Percentiles rank a stretch among this genome's conserved stretches.
phyloP scores from a whole-genome alignment of 2,113 vertebrate genomes.

The Colossoma macropomum region DNA sequence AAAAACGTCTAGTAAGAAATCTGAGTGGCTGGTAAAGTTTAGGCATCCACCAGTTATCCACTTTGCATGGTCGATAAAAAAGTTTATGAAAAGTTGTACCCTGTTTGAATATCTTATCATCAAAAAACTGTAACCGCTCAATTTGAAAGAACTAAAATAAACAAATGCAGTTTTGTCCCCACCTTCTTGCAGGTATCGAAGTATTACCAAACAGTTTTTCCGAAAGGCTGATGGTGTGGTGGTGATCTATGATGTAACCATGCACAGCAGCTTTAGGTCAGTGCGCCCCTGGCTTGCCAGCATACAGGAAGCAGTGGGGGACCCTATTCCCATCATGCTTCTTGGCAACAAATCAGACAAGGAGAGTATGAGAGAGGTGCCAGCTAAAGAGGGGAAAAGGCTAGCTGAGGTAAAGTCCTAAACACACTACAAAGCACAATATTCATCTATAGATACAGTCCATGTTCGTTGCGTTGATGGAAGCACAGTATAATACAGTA shows the following conservation, averaged over 20 bases:
- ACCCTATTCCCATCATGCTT: conserved; percentile 83
- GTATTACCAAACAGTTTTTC: conserved; percentile 95
- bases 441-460: not conserved
- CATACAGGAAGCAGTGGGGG: conserved; percentile 86
- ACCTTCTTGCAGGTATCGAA: conserved; percentile 82
- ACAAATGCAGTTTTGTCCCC: not conserved
- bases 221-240: conserved; percentile 91
- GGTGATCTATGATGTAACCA: conserved; percentile 90
- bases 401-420: conserved; percentile 82
- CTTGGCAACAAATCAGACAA: conserved; percentile 92
- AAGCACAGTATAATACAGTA: not conserved
- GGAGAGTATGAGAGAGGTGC: conserved; percentile 83
- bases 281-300: conserved; percentile 86
- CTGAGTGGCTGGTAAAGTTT: too few relatives aligned
- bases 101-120: not conserved
- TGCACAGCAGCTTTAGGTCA: conserved; percentile 82
- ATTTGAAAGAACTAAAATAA: not conserved
- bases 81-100: too few relatives aligned
- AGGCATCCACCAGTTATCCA: too few relatives aligned
- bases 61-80: not conserved
- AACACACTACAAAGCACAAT: conserved; percentile 4
- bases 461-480: not conserved
- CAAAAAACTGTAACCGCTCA: not conserved
- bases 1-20: too few relatives aligned
- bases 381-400: conserved; percentile 79